Evolutionary conservation across 2,797 vertebrate species (phyloP), one percentile per base, ranked within the genome.

Genomic region (Muraenolepis orangiensis): DNA sequence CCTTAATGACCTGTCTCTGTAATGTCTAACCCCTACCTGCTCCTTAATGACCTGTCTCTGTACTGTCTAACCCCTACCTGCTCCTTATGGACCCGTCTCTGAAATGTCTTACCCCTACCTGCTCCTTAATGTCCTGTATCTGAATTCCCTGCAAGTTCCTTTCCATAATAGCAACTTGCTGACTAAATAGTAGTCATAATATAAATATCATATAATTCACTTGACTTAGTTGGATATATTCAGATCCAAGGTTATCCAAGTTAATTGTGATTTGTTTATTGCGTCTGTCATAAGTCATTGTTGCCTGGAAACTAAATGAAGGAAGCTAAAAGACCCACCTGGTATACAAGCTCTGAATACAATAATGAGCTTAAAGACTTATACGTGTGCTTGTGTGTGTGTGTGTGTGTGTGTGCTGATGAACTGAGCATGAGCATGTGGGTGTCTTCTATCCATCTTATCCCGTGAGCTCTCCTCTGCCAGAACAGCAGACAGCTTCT

Each of bases 311-410:
- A 66, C 30, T 68, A 40, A 18, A 42, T 74, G 66, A 75, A 82
- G 72, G 34, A 71, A 12, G 81, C 79, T 90, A 84, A 84, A 89
- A 89, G 78, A 85, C 82, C 40, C 83, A 85, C 81, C 81, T 88
- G 85, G 86, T 81, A 82, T 85, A 82, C 83, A 73, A 82, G 77
- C 68, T 79, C 88, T 91, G 92, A 94, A 96, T 96, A 96, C 87
- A 85, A 90, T 94, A 93, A 96, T 94, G 91, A 94, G 96, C 94
- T 98, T 96, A 97, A 93, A 90, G 92, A 93, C 91, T 95, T 18
- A 51, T 23, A 26, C 70, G 68, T 42, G 26, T 70, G 36, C 14
- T 28, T 6, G 46, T 72, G 71, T 14, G 51, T 64, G 29, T 28
- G 61, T 64, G 31, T 36, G 36, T 32, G 71, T 66, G 51, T 46